phyloP scores from a whole-genome alignment of 2,797 vertebrate species.

The Alectoris magna region DNA sequence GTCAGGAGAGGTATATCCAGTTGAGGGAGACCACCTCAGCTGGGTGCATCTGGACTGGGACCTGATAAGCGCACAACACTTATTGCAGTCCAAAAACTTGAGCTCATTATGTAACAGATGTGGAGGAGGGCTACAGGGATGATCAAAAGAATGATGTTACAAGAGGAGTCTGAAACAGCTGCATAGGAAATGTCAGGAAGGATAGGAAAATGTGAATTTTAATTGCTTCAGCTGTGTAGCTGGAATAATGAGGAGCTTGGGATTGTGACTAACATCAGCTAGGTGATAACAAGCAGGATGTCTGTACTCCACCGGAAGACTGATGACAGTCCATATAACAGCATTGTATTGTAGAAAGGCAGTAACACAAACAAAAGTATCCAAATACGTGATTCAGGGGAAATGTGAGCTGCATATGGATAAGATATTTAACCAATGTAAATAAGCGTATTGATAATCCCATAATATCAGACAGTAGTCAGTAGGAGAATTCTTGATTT shows the following conservation, averaged over 20 bases:
- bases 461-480: not conserved
- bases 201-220: not conserved
- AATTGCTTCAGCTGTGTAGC: not conserved
- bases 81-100: not conserved
- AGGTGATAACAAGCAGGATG: not conserved
- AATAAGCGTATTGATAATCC: not conserved
- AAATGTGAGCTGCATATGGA: rapidly evolving
- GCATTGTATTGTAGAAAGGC: not conserved
- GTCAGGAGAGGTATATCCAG: not conserved
- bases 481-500: not conserved
- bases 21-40: not conserved
- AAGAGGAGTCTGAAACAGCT: not conserved
- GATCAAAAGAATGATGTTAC: not conserved
- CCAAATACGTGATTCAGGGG: not conserved
- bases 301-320: not conserved
- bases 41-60: not conserved
- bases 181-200: not conserved
- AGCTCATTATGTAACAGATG: not conserved
- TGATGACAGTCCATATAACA: not conserved
- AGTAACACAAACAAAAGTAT: not conserved
- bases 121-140: not conserved
- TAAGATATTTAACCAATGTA: not conserved
- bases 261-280: not conserved
- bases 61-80: not conserved
- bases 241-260: not conserved